Base-by-base conservation (phyloP, 1,140 invertebrate species). In the Sinella curviseta region DNA sequence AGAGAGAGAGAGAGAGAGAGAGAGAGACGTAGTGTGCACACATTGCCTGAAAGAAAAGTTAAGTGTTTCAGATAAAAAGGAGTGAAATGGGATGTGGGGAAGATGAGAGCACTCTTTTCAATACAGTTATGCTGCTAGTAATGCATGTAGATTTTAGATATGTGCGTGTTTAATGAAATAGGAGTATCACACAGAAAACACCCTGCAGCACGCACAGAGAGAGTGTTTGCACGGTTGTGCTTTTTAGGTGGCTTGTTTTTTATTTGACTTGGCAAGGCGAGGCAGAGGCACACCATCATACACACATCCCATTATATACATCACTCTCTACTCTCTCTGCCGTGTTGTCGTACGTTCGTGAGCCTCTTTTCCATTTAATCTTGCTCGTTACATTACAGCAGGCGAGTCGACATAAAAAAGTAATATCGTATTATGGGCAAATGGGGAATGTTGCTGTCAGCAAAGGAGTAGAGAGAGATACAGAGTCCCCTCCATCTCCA, bases 381-480 rank as follows among this genome's bases (percentile, higher is more conserved):
- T 60, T 14, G 24, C 8, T 60, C n/a, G 55, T 60, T 60, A 60
- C 24, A n/a, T n/a, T n/a, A n/a, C n/a, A n/a, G n/a, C n/a, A n/a
- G n/a, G n/a, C 55, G 24, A 60, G 55, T 60, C 55, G 55, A 60
- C 14, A 60, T n/a, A n/a, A 60, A 60, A 60, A 60, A 60, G 55
- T 60, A 60, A 60, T 60, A 60, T 26, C 55, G n/a, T 26, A 60
- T 60, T 60, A 60, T 60, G 55, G 24, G 55, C 55, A 60, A 60
- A 60, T 60, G 24, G 55, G 55, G 55, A 60, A 60, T 60, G 55
- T 60, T 60, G n/a, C 55, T 60, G 14, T 60, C 55, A 60, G 14
- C 12, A 26, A 60, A 14, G 3, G 55, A 60, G 55, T 12, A 60
- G 55, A 60, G n/a, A 24, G 24, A 26, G 55, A 60, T 17, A 24